Percentiles rank a stretch among this genome's conserved stretches.
phyloP scores from a whole-genome alignment of 1,140 invertebrate genomes.

The Dinoponera quadriceps region DNA sequence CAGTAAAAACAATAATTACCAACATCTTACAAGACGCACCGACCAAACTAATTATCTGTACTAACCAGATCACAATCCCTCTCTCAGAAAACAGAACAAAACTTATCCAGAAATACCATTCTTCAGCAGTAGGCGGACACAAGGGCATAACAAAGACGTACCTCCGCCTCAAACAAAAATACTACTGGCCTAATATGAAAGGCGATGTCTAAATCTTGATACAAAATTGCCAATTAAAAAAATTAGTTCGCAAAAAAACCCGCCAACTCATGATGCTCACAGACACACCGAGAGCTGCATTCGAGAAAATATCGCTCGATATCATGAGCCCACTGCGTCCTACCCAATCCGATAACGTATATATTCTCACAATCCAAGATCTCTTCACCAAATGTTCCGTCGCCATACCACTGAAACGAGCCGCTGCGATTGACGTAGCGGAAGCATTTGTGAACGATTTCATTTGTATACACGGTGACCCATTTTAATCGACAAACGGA shows the following conservation, averaged over 20 bases:
- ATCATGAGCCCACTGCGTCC: background rate
- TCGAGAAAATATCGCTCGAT: constrained; percentile 1
- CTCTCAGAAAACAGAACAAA: background rate
- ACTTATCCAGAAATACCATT: background rate
- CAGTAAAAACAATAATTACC: rapidly evolving
- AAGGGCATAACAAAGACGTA: constrained; percentile 2
- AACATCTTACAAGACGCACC: background rate
- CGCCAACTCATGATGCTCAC: background rate
- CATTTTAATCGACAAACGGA: too few species aligned
- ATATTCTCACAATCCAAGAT: background rate
- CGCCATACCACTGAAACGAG: background rate
- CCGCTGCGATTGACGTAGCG: background rate
- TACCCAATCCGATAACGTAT: background rate
- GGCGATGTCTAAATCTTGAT: background rate
- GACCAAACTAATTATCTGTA: background rate
- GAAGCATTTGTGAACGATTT: constrained; percentile 7
- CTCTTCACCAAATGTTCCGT: constrained; percentile 17
- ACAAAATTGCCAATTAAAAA: background rate
- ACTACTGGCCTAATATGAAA: background rate
- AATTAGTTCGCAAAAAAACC: background rate
- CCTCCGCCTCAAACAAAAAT: background rate
- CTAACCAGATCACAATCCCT: background rate
- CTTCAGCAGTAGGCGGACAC: background rate
- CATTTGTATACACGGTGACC: background rate
- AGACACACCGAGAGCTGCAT: background rate